A percentile compares a stretch with the other conserved stretches of the same genome.
Evolutionary conservation across 2,888 invertebrate genomes (phyloP).

Genomic region (Aphodius sticticus): DNA sequence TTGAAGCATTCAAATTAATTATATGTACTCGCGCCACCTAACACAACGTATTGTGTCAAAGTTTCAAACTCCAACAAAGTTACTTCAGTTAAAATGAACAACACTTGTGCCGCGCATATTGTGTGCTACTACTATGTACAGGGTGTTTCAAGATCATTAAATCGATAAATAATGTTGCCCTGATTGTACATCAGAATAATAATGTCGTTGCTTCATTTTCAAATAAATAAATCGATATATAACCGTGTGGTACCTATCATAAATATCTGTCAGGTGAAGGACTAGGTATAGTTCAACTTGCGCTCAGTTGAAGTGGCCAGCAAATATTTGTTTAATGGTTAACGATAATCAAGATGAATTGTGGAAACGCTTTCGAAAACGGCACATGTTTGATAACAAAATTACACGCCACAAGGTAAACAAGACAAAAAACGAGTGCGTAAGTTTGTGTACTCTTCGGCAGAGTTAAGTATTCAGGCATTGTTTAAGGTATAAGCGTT

Average conservation of each 20-base stretch:
- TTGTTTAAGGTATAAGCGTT: not conserved
- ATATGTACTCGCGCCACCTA: no score
- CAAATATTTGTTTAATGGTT: not conserved
- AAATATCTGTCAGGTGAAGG: not conserved
- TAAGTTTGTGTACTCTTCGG: not conserved
- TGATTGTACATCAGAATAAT: no score
- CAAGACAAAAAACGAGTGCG: not conserved
- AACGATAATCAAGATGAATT: not conserved
- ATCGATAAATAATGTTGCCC: no score
- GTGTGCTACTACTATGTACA: no score
- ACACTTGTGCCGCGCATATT: no score
- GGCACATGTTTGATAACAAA: not conserved
- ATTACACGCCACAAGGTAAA: not conserved
- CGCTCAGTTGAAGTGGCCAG: not conserved
- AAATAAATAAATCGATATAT: no score
- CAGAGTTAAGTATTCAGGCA: not conserved
- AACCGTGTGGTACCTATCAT: not conserved
- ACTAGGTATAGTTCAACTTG: not conserved
- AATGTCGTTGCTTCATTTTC: no score
- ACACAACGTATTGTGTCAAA: no score
- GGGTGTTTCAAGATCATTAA: no score
- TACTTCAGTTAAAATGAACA: no score
- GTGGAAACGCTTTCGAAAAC: not conserved
- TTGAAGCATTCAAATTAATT: no score
- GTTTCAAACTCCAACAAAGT: no score